phyloP scores from a whole-genome alignment of 53 echinoderm and acorn worm species.

The Pentamera pediparva region DNA sequence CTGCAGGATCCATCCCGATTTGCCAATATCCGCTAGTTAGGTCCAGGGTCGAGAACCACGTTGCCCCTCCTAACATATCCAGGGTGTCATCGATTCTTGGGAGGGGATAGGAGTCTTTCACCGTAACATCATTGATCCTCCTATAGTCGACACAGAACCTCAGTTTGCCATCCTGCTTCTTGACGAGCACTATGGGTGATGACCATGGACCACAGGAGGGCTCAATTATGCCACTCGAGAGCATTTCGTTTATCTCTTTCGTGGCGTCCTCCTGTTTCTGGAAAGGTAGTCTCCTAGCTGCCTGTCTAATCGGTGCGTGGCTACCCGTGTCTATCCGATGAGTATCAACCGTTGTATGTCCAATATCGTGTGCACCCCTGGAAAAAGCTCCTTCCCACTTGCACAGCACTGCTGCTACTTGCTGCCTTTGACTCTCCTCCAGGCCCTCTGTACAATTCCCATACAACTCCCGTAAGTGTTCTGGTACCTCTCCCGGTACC shows the following conservation, averaged over 20 bases:
- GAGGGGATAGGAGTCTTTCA: slow-evolving; percentile 35
- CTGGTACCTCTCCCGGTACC: background rate
- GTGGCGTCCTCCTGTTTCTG: background rate
- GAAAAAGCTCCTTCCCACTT: background rate
- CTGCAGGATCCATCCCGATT: slow-evolving; percentile 23
- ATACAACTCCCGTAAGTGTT: background rate
- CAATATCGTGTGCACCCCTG: background rate
- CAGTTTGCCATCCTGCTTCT: slow-evolving; percentile 23
- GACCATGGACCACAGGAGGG: slow-evolving; percentile 28
- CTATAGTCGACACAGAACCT: slow-evolving; percentile 31
- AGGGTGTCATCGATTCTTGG: slow-evolving; percentile 36
- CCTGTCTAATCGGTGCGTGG: background rate
- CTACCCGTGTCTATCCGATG: background rate
- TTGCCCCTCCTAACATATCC: slow-evolving; percentile 11
- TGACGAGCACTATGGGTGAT: slow-evolving; percentile 23
- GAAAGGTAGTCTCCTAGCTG: background rate
- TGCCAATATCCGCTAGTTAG: slow-evolving; percentile 43
- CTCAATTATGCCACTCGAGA: background rate
- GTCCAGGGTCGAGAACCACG: slow-evolving; percentile 28
- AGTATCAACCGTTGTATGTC: background rate
- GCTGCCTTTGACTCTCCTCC: background rate
- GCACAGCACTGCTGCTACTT: background rate
- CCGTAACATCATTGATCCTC: slow-evolving; percentile 1
- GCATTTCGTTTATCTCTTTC: background rate
- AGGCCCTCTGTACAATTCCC: background rate